These are phyloP conservation scores for Cyprinodon tularosa DNA, from an alignment of 2,113 vertebrate species.

Conservation along the genomic window DNA sequence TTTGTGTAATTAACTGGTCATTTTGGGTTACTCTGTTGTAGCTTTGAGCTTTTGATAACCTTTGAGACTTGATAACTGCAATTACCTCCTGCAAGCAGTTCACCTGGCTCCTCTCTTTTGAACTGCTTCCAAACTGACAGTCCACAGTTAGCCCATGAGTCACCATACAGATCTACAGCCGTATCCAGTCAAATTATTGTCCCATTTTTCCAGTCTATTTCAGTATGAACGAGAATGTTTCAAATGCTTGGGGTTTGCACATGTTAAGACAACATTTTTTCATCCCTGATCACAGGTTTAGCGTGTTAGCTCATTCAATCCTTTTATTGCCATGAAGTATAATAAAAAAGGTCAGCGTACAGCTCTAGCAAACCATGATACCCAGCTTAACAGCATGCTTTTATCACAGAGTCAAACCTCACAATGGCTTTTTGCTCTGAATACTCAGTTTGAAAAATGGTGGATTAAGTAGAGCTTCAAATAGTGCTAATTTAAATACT, in stretches of 20 bases:
- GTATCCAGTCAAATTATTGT: not conserved
- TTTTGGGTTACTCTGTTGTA: not conserved
- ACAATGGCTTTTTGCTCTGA: not conserved
- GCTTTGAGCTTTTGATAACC: no score
- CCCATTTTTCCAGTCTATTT: not conserved
- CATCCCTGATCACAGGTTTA: not conserved
- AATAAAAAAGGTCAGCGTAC: constrained; percentile 8
- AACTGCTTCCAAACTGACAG: not conserved
- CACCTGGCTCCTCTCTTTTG: no score
- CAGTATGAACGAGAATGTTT: not conserved
- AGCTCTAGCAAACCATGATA: constrained; percentile 4
- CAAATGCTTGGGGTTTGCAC: no score
- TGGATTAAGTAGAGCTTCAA: not conserved
- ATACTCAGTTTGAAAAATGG: not conserved
- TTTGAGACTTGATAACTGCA: no score
- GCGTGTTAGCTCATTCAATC: constrained; percentile 6
- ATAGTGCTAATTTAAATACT: not conserved
- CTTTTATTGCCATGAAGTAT: not conserved
- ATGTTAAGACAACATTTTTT: not conserved
- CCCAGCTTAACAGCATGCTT: constrained; percentile 4
- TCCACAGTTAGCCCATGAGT: not conserved
- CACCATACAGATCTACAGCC: not conserved
- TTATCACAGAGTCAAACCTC: not conserved
- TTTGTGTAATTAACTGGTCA: not conserved
- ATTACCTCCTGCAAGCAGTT: no score